phyloP scores from a whole-genome alignment of 2,113 vertebrate genomes.

The Hyperopisus bebe region DNA sequence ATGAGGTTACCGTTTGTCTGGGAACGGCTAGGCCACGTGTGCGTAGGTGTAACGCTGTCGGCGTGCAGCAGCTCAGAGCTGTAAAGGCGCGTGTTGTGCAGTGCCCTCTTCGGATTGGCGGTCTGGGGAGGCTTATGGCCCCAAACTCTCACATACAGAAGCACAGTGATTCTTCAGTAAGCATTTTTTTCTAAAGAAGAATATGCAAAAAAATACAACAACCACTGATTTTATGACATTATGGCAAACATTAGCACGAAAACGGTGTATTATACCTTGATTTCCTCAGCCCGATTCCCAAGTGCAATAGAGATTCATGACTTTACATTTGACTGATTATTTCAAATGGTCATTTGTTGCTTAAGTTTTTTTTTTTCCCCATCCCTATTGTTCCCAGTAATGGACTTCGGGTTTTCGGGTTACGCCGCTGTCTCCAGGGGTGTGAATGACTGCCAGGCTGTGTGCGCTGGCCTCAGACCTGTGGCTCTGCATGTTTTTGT shows the following conservation, averaged over 20 bases:
- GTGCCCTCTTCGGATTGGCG: neutral
- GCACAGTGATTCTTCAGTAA: neutral
- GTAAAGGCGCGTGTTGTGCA: neutral
- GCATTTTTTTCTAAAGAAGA: neutral
- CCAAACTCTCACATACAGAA: neutral
- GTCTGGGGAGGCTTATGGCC: neutral
- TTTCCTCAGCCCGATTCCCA: neutral
- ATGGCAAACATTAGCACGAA: neutral
- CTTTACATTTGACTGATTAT: neutral
- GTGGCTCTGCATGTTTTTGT: neutral
- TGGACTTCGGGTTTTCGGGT: neutral
- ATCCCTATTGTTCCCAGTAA: neutral
- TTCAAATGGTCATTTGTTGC: neutral
- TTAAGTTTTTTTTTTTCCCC: neutral
- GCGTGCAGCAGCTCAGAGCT: neutral
- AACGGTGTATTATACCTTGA: neutral
- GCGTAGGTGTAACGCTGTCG: neutral
- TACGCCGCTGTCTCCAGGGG: neutral
- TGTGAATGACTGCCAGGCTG: neutral
- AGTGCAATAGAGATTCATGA: neutral
- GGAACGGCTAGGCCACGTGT: neutral
- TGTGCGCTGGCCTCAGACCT: neutral
- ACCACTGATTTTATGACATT: neutral
- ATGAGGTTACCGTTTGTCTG: neutral
- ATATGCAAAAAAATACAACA: neutral